Evolutionary conservation across 2,888 invertebrate species (phyloP), one percentile per base, ranked within the genome.

Genomic region (Pseudolycoriella hygida): DNA sequence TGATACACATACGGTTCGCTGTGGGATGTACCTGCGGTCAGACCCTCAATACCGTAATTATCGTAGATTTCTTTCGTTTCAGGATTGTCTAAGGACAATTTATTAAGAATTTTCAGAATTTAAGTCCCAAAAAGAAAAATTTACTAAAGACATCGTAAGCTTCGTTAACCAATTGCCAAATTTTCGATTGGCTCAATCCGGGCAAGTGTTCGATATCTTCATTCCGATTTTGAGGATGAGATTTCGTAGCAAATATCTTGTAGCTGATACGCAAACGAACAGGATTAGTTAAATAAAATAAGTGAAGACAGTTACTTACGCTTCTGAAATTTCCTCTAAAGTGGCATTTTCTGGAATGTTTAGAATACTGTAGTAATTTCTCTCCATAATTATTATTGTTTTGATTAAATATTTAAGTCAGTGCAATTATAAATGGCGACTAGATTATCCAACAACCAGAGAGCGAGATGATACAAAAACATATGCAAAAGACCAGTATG

Each of bases 31-130:
- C 89, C 88, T 54, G 72, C 73, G 60, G 87, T 87, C 40, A 92
- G 67, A 0, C 88, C 89, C 55, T 82, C 81, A 62, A 89, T 89
- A 0, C 92, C 92, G 62, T 82, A 90, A 56, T 86, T 84, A 63
- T 92, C 89, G 66, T 82, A 93, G 14, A 89, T 75, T 12, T 86
- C 80, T 46, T 83, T 70, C 48, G 66, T 66, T 49, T 76, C 64
- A 38, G 79, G 73, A 60, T 81, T 69, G 1, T 75, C 54, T 54
- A 25, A 25, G 8, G 25, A 25, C 25, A 25, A n/a, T n/a, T n/a
- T n/a, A n/a, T n/a, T n/a, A n/a, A n/a, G n/a, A n/a, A n/a, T n/a
- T n/a, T n/a, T n/a, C n/a, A n/a, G n/a, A n/a, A n/a, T n/a, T n/a
- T n/a, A n/a, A n/a, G n/a, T n/a, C n/a, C n/a, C n/a, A n/a, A n/a